phyloP scores from a whole-genome alignment of 2,888 invertebrate genomes.

The Caenorhabditis imperialis region DNA sequence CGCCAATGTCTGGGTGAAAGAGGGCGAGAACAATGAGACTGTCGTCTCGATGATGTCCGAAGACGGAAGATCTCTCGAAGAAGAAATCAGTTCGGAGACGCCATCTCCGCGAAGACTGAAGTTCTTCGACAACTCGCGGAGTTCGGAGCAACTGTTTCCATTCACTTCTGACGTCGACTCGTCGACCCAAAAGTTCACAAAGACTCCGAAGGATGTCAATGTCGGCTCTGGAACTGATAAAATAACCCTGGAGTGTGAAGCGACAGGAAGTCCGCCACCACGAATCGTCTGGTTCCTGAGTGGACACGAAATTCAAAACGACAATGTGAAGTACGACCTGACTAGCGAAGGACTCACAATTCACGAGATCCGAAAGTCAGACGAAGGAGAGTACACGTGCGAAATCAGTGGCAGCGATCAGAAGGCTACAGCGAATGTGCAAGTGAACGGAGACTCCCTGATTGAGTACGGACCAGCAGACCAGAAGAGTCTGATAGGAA shows the following conservation, averaged over 20 bases:
- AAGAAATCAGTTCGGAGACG: constrained; percentile 36
- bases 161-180: constrained; percentile 40
- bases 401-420: constrained; percentile 79
- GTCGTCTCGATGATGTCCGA: constrained; percentile 20
- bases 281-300: constrained; percentile 48
- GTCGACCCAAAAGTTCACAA: constrained; percentile 18
- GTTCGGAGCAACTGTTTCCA: constrained; percentile 42
- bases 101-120: constrained; percentile 32
- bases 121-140: constrained; percentile 40
- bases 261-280: constrained; percentile 45
- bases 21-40: constrained; percentile 49
- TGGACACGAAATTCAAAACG: constrained; percentile 38
- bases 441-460: constrained; percentile 87
- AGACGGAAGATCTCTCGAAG: constrained; percentile 31
- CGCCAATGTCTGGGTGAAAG: constrained; percentile 84
- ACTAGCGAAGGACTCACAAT: constrained; percentile 52
- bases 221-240: constrained; percentile 55
- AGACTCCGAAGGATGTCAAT: constrained; percentile 53
- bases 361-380: constrained; percentile 57
- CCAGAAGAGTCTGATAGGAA: constrained; percentile 88
- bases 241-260: constrained; percentile 54
- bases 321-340: constrained; percentile 45
- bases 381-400: constrained; percentile 80
- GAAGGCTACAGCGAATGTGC: constrained; percentile 63
- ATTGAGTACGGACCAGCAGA: constrained; percentile 83